These are phyloP conservation scores for Cantharis flavilabris DNA, from an alignment of 2,888 invertebrate genomes.

Conservation along the genomic window DNA sequence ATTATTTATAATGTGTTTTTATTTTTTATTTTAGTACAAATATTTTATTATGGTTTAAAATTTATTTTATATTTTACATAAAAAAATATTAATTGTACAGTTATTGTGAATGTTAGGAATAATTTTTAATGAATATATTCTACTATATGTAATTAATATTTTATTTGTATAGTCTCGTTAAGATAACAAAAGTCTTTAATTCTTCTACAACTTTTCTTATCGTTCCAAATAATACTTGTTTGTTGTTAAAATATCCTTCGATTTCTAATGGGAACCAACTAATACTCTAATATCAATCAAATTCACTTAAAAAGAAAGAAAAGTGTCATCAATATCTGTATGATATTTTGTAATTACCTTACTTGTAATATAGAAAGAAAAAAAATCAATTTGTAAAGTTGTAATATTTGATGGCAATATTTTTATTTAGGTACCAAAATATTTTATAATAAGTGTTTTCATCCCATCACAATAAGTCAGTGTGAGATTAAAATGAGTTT, in stretches of 20 bases:
- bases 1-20: constrained; percentile 26
- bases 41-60: constrained; percentile 15
- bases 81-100: constrained; percentile 16
- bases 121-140: constrained; percentile 11
- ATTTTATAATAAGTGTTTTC: constrained; percentile 11
- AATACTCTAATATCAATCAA: neutral
- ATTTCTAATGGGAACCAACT: neutral
- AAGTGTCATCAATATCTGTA: neutral
- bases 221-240: neutral
- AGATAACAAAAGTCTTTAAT: neutral
- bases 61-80: constrained; percentile 21
- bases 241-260: neutral
- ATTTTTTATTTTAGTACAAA: constrained; percentile 28
- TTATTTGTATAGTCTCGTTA: neutral
- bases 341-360: neutral
- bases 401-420: neutral
- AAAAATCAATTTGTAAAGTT: neutral
- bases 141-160: constrained; percentile 7
- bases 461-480: constrained; percentile 34
- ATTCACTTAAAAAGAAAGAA: neutral
- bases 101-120: constrained; percentile 16
- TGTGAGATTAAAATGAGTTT: constrained; percentile 36
- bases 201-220: neutral
- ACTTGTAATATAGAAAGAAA: neutral
- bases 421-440: constrained; percentile 4